phyloP scores from a whole-genome alignment of 1,140 invertebrate species.

The Danaus melanippus region DNA sequence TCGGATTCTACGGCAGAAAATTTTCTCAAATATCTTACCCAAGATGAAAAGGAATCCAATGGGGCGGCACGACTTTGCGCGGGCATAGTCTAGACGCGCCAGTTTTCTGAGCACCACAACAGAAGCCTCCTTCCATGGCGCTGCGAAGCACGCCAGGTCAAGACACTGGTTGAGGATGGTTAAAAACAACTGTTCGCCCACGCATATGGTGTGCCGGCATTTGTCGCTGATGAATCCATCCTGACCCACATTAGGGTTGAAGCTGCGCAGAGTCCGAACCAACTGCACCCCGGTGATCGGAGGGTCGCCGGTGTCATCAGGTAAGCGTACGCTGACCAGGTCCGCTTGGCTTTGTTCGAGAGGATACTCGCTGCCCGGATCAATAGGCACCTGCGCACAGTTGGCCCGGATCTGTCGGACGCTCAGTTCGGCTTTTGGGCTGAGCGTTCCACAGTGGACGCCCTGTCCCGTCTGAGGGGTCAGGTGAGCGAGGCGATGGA shows the following conservation, averaged over 20 bases:
- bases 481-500: too few relatives aligned
- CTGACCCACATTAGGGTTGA: conserved; percentile 12
- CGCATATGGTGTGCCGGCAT: conserved; percentile 3
- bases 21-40: conserved; percentile 8
- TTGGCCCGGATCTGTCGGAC: too few relatives aligned
- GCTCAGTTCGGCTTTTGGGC: too few relatives aligned
- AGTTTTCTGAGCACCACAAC: conserved; percentile 13
- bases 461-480: too few relatives aligned
- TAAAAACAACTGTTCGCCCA: too few relatives aligned
- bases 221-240: conserved; percentile 9
- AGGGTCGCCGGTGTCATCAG: background rate
- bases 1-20: background rate
- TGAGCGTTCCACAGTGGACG: too few relatives aligned
- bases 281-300: conserved; percentile 10
- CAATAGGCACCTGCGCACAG: too few relatives aligned
- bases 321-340: conserved; percentile 7
- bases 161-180: conserved; percentile 7
- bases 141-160: background rate
- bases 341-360: conserved; percentile 11
- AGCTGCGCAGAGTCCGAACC: conserved; percentile 9
- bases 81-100: conserved; percentile 7
- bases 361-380: too few relatives aligned
- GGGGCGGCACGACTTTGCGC: too few relatives aligned
- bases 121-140: too few relatives aligned
- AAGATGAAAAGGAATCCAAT: conserved; percentile 13